Base-by-base conservation (phyloP, 2,113 vertebrate genomes). In the Cryptomyrus ogoouensis region DNA sequence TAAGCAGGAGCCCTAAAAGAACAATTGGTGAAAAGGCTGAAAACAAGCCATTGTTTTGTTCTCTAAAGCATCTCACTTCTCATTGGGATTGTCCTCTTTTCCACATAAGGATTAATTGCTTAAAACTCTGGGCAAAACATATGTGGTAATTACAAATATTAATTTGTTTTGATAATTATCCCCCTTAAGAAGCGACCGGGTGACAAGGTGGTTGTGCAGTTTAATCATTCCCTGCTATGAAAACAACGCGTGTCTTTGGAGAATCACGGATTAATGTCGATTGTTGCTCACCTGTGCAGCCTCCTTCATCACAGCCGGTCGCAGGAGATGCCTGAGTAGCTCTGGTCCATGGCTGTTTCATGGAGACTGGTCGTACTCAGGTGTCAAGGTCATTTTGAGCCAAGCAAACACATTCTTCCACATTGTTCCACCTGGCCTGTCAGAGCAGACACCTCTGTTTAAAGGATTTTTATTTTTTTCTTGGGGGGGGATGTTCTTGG, bases 161-260 rank as follows among this genome's bases (percentile, higher is more conserved):
- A 87, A 87, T 87, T 87, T 53, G 27, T 87, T 84, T 84, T 84
- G 83, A 84, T 84, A 84, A 84, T 84, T 84, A 24, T 24, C 44
- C 39, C 39, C 83, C 8, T 87, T 50, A 87, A 87, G 50, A 53
- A 7, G 50, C 49, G 2, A 19, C 50, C 5, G 6, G 27, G 27
- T 17, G 17, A 19, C 44, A 53, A 44, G 50, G 21, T 53, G 44
- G 49, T 56, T 53, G 53, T 53, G 27, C 6, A 31, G n/a, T 87
- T 53, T 53, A 39, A 35, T 53, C 12, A 35, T 52, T 56, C 85
- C 15, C 17, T 56, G 50, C 85, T 53, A 31, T 35, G n/a, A 15
- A 35, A 53, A 53, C 85, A 53, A 87, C 50, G 35, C 13, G 5
- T 24, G 15, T 52, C 88, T 83, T 19, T 77, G 49, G 15, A 89